Evolutionary conservation across 2,797 vertebrate genomes (phyloP), one percentile per base, ranked within the genome.

Genomic region (Psittacula echo): DNA sequence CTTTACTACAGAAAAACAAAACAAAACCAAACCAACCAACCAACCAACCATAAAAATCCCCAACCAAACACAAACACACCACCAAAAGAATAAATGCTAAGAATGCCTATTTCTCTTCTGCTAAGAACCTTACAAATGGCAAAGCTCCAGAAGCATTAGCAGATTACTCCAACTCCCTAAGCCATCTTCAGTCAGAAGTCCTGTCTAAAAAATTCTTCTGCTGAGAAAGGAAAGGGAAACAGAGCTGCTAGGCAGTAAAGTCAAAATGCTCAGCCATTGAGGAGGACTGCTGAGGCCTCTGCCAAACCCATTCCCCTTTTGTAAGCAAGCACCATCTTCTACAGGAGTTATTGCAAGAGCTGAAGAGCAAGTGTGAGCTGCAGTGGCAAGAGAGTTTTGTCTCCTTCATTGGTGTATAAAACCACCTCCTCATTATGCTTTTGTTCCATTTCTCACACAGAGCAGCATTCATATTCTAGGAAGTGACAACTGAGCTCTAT

Each of bases 341-440:
- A 48, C n/a, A 74, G 68, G 61, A 60, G 8, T 24, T 58, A 41
- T 4, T 23, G 4, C 77, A n/a, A 58, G 16, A 93, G 5, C 15
- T 60, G 56, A 85, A 85, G 15, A 39, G 21, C 44, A 65, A 64
- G 2, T 18, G 29, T 29, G 19, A 73, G 13, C 20, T 82, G 26
- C 51, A 54, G 19, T 67, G 9, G 9, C 50, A 87, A 89, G 5
- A 47, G 7, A 32, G 47, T 62, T 94, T 51, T 81, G 8, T 44
- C 24, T 87, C 27, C 23, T 74, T 77, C 51, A 29, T 16, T 73
- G 26, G 13, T 13, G 21, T 60, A 32, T n/a, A 58, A 73, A 87
- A 29, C 6, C n/a, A 72, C 5, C 2, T 94, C 11, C 32, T 21
- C 3, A 4, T 53, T 62, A 64, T 0, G 0, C 3, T 89, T 54